These are phyloP conservation scores for Ypsolopha scabrella DNA, from an alignment of 2,888 invertebrate genomes.

Conservation along the genomic window DNA sequence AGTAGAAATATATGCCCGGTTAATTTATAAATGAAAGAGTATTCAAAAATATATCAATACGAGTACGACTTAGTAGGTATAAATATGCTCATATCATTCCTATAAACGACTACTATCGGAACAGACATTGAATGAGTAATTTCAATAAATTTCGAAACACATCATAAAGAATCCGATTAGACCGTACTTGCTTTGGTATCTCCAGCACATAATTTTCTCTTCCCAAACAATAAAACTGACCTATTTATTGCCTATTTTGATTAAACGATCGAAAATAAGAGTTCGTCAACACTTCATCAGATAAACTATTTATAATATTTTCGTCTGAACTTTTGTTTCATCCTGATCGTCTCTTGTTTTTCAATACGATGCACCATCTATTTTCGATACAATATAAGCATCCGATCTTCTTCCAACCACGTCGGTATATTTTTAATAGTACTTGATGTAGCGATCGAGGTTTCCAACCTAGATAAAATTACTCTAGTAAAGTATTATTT, in stretches of 20 bases:
- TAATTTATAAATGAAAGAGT: too few species aligned
- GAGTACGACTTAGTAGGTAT: too few species aligned
- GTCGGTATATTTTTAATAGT: conserved; percentile 29
- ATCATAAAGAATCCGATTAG: background rate
- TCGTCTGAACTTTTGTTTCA: background rate
- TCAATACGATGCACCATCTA: background rate
- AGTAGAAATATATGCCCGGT: too few species aligned
- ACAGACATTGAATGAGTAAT: background rate
- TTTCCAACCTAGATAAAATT: conserved; percentile 1
- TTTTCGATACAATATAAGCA: conserved; percentile 16
- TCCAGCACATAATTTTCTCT: conserved; percentile 39
- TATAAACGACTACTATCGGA: background rate
- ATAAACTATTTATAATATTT: background rate
- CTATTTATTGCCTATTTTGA: conserved; percentile 45
- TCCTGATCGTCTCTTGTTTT: background rate
- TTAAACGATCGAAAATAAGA: conserved; percentile 20
- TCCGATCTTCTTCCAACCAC: conserved; percentile 16
- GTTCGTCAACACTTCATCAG: conserved; percentile 44
- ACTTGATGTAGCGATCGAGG: conserved; percentile 23
- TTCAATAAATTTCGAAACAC: background rate
- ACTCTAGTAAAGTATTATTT: conserved; percentile 12
- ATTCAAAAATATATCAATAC: too few species aligned
- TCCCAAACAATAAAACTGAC: conserved; percentile 49
- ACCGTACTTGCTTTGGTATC: conserved; percentile 12
- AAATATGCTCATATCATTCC: too few species aligned